Percentiles rank a stretch among this genome's conserved stretches.
Evolutionary conservation across 2,888 invertebrate species (phyloP).

Genomic region (Eristalis tenax): DNA sequence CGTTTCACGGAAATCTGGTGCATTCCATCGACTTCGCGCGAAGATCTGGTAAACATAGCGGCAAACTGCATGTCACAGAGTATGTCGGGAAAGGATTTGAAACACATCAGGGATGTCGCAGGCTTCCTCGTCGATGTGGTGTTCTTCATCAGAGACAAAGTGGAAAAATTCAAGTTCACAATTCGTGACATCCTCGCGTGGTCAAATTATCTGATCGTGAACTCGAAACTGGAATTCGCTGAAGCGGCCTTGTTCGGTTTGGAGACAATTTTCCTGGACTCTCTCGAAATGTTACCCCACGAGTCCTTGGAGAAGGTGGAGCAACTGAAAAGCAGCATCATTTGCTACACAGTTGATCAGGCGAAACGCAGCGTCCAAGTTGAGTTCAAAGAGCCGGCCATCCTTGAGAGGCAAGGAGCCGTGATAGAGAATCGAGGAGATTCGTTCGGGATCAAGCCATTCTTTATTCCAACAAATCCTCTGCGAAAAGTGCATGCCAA

Average conservation of each 20-base stretch:
- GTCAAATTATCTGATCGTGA: constrained; percentile 90
- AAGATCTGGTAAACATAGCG: constrained; percentile 91
- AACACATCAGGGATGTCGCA: constrained; percentile 83
- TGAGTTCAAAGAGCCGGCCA: constrained; percentile 78
- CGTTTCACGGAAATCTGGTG: constrained; percentile 99
- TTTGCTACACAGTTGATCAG: constrained; percentile 83
- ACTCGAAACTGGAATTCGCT: constrained; percentile 76
- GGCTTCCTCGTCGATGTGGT: constrained; percentile 90
- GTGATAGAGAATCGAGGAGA: constrained; percentile 69
- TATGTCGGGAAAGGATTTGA: constrained; percentile 80
- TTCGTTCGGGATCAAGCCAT: constrained; percentile 89
- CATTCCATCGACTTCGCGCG: constrained; percentile 86
- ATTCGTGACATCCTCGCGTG: constrained; percentile 96
- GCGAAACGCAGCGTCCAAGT: constrained; percentile 81
- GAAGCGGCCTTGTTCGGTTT: constrained; percentile 95
- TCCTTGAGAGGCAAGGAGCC: constrained; percentile 79
- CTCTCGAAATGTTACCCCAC: constrained; percentile 90
- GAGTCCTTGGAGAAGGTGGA: constrained; percentile 84
- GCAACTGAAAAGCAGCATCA: constrained; percentile 82
- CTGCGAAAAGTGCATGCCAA: constrained; percentile 68
- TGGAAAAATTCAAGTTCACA: constrained; percentile 91
- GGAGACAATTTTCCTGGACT: constrained; percentile 94
- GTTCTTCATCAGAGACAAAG: constrained; percentile 88
- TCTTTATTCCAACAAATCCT: constrained; percentile 83
- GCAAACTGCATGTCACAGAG: constrained; percentile 88